phyloP scores from a whole-genome alignment of 2,888 invertebrate species.

The Microctonus aethiopoides region DNA sequence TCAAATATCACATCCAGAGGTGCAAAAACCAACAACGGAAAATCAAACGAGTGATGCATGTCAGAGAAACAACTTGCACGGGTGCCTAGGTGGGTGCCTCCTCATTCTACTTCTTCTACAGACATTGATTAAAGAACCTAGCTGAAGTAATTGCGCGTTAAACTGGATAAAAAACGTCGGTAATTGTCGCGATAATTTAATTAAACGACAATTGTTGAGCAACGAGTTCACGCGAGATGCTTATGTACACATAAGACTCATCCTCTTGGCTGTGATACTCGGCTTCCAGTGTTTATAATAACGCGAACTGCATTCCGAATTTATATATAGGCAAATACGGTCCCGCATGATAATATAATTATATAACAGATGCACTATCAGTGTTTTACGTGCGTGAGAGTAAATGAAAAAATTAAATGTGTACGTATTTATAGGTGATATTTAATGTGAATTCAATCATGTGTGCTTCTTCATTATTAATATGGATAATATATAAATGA shows the following conservation, averaged over 20 bases:
- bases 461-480: background rate
- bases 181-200: background rate
- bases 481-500: background rate
- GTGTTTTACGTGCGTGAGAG: background rate
- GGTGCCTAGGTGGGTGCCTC: constrained; percentile 65
- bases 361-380: background rate
- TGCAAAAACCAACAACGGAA: constrained; percentile 60
- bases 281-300: constrained; percentile 8
- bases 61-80: constrained; percentile 49
- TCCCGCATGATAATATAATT: background rate
- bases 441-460: background rate
- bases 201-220: background rate
- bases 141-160: constrained; percentile 29
- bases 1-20: constrained; percentile 60
- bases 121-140: constrained; percentile 42
- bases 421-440: background rate
- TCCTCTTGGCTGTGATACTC: constrained; percentile 8
- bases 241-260: background rate
- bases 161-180: constrained; percentile 26
- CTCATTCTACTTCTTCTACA: constrained; percentile 59
- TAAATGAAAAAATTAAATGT: background rate
- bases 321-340: background rate
- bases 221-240: background rate
- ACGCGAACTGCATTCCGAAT: constrained; percentile 7
- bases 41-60: constrained; percentile 58